These are phyloP conservation scores for Sarcophaga peregrina DNA, from an alignment of 1,140 invertebrate species.

Conservation along the genomic window DNA sequence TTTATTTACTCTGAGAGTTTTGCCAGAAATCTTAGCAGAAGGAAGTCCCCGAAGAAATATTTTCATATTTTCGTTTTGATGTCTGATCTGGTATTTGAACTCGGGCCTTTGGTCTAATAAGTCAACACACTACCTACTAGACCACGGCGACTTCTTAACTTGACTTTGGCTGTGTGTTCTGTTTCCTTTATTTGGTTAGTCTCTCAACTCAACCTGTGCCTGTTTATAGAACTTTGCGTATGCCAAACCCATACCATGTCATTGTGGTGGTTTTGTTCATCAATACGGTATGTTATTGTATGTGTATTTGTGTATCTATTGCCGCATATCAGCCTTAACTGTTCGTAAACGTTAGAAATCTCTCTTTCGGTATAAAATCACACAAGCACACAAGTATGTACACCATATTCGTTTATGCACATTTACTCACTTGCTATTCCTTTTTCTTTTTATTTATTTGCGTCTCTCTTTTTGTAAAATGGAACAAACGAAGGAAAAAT, in stretches of 20 bases:
- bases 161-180: no score
- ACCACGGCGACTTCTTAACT: no score
- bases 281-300: not conserved
- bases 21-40: no score
- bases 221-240: not conserved
- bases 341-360: not conserved
- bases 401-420: not conserved
- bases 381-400: not conserved
- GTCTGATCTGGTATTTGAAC: no score
- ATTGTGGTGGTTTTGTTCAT: not conserved
- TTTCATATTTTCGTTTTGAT: no score
- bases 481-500: not conserved
- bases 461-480: not conserved
- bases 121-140: no score
- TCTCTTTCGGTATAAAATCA: no score
- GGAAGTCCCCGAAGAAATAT: no score
- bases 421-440: not conserved
- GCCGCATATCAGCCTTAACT: not conserved
- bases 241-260: no score
- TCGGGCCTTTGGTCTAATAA: no score
- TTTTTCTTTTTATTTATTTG: not conserved
- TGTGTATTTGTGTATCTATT: not conserved
- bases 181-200: not conserved
- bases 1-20: no score
- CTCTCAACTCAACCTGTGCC: not conserved